These are phyloP conservation scores for Samia ricini DNA, from an alignment of 1,140 invertebrate genomes.

Conservation along the genomic window DNA sequence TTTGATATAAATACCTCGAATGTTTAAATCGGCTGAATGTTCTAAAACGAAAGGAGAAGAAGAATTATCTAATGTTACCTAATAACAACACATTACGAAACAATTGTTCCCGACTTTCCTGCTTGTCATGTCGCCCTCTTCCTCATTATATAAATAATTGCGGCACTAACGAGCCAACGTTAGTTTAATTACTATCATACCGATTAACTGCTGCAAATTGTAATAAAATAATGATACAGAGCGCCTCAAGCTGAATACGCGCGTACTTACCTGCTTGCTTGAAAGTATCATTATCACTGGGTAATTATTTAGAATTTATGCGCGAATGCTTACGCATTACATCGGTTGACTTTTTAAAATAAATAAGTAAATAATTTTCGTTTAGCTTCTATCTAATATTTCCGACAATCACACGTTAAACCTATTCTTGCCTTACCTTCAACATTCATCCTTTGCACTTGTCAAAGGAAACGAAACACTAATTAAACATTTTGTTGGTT, in stretches of 20 bases:
- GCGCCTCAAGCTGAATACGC: conserved; percentile 3
- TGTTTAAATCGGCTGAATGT: no score
- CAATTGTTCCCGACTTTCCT: conserved; percentile 27
- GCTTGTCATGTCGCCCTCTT: conserved; percentile 29
- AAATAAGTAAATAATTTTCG: not conserved
- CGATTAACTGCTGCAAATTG: conserved; percentile 10
- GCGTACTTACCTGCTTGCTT: not conserved
- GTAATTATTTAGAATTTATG: not conserved
- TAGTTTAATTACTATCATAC: conserved; percentile 15
- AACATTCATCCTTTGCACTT: no score
- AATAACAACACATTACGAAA: conserved; percentile 8
- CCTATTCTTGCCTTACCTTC: no score
- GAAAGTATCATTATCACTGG: not conserved
- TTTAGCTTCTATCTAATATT: no score
- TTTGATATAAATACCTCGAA: no score
- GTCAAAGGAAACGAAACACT: no score
- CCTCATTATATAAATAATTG: conserved; percentile 35
- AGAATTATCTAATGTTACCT: not conserved
- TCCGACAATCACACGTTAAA: no score
- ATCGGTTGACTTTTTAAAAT: not conserved
- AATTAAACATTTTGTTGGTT: no score
- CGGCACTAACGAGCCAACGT: conserved; percentile 24
- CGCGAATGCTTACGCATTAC: not conserved
- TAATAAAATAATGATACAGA: conserved; percentile 12
- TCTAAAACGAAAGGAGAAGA: no score